Conservation (phyloP, 2,113 vertebrate genomes). For the Nematolebias whitei region DNA sequence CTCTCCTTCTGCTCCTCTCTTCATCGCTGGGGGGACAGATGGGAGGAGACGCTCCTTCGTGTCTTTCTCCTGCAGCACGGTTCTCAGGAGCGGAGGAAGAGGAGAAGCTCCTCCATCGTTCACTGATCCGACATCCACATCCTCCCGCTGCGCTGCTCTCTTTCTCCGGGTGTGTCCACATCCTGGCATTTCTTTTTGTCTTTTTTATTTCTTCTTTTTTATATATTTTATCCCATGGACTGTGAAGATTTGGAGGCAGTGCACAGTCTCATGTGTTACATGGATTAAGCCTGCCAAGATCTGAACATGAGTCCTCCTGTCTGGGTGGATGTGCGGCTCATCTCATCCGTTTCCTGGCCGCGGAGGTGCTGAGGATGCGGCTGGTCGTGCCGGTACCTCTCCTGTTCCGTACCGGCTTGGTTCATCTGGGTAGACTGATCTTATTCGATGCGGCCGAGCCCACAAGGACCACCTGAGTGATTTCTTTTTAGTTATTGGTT, state of each 20-base stretch:
- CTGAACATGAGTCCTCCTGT: background rate
- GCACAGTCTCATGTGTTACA: constrained; percentile 3
- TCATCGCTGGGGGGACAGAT: constrained; percentile 46
- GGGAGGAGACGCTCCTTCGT: constrained; percentile 65
- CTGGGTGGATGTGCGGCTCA: constrained; percentile 24
- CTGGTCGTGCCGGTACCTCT: constrained; percentile 55
- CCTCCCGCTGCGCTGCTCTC: constrained; percentile 17
- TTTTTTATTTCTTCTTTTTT: background rate
- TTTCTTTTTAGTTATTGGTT: constrained; percentile 2
- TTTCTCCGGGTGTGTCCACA: constrained; percentile 5
- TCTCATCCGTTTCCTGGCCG: constrained; percentile 29
- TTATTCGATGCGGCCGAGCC: constrained; percentile 41
- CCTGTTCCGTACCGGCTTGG: constrained; percentile 54
- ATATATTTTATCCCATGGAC: constrained; percentile 17
- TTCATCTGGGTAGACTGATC: constrained; percentile 64
- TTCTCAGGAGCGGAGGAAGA: constrained; percentile 33
- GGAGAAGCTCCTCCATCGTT: constrained; percentile 17
- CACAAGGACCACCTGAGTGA: constrained; percentile 33
- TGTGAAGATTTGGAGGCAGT: constrained; percentile 22
- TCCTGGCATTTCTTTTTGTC: constrained; percentile 11
- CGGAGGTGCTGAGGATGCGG: constrained; percentile 60
- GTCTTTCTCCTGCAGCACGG: constrained; percentile 59
- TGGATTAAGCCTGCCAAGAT: constrained; percentile 56
- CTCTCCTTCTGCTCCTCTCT: constrained; percentile 6
- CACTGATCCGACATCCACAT: constrained; percentile 26